Evolutionary conservation across 2,888 invertebrate genomes (phyloP).

Genomic region (Dione juno): DNA sequence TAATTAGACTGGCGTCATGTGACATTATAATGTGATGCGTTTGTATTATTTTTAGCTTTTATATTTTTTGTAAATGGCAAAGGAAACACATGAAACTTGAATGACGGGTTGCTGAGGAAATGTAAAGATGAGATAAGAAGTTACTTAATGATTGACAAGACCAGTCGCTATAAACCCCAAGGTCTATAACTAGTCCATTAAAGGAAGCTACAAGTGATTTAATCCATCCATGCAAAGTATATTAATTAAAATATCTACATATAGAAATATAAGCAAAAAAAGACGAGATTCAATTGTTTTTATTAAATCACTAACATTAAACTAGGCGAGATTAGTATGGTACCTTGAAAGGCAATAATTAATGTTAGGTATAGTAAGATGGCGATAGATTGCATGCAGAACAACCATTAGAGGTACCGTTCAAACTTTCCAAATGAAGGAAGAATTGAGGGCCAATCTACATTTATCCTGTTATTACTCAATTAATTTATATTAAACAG

Average conservation of each 20-base stretch:
- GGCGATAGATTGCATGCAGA: background rate
- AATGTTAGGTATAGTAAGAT: constrained; percentile 5
- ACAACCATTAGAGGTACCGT: background rate
- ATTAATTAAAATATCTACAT: constrained; percentile 31
- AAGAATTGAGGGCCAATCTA: constrained; percentile 1
- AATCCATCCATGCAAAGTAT: constrained; percentile 3
- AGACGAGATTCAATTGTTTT: background rate
- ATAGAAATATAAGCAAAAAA: background rate
- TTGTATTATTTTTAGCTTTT: constrained; percentile 7
- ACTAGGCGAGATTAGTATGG: background rate
- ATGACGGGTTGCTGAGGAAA: constrained; percentile 38
- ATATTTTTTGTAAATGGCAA: constrained; percentile 22
- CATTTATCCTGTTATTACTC: background rate
- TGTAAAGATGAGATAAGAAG: constrained; percentile 33
- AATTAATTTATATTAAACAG: background rate
- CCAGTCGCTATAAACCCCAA: constrained; percentile 31
- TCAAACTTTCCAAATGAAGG: background rate
- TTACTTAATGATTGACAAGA: constrained; percentile 33
- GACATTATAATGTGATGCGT: background rate
- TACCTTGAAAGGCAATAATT: constrained; percentile 2
- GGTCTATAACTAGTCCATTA: constrained; percentile 24
- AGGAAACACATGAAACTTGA: constrained; percentile 23
- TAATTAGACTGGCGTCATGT: constrained; percentile 4
- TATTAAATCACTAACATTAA: background rate
- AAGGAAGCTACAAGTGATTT: constrained; percentile 27